These are phyloP conservation scores for Acipenser transmontanus DNA, from an alignment of 2,797 vertebrate species.

Conservation along the genomic window DNA sequence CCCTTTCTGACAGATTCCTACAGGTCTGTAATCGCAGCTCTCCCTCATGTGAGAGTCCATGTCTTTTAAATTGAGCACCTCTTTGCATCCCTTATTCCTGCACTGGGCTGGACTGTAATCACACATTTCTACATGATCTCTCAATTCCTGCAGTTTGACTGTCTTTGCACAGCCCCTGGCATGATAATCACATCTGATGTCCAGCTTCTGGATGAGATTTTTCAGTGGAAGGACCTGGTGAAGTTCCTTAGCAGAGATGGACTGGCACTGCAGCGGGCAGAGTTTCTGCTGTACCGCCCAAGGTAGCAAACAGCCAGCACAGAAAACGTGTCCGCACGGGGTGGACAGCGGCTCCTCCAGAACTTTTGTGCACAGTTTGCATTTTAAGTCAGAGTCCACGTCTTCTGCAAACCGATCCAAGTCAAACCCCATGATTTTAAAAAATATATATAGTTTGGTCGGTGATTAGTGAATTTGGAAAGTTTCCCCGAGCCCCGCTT, in stretches of 20 bases:
- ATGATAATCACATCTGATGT: conserved; percentile 31
- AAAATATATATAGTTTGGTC: background rate
- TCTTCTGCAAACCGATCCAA: conserved; percentile 29
- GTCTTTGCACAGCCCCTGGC: conserved; percentile 26
- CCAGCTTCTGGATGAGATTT: conserved; percentile 30
- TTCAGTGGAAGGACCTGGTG: conserved; percentile 28
- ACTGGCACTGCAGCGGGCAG: conserved; percentile 38
- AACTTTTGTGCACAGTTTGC: conserved; percentile 29
- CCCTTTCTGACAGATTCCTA: conserved; percentile 39
- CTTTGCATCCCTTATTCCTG: conserved; percentile 17
- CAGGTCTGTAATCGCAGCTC: conserved; percentile 4
- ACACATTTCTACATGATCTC: conserved; percentile 35
- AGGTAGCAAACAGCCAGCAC: conserved; percentile 36
- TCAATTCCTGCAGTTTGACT: conserved; percentile 26
- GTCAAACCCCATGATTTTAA: conserved; percentile 29
- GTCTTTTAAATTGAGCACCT: conserved; percentile 12
- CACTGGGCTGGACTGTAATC: conserved; percentile 31
- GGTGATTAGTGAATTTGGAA: background rate
- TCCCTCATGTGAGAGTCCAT: conserved; percentile 31
- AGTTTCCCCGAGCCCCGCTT: background rate
- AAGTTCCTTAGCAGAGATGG: conserved; percentile 26
- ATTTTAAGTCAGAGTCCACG: conserved; percentile 31
- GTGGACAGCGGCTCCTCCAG: conserved; percentile 37
- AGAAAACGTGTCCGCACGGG: conserved; percentile 38
- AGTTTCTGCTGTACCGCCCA: conserved; percentile 27